These are phyloP conservation scores for Nemotelus nigrinus DNA, from an alignment of 2,888 invertebrate species.

Conservation along the genomic window DNA sequence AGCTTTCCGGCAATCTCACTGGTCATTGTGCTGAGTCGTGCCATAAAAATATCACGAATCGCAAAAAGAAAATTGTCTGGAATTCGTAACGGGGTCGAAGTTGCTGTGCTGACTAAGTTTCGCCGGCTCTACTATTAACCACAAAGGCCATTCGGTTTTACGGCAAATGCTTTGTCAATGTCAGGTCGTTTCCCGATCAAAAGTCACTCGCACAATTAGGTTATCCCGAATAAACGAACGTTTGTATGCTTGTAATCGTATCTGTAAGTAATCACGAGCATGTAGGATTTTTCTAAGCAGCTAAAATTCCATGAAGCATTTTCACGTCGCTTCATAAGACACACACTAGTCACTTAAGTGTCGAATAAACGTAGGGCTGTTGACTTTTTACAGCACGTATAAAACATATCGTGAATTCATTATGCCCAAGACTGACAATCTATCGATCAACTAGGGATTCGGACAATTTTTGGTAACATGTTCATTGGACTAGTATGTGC, in stretches of 20 bases:
- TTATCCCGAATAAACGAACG: too few relatives aligned
- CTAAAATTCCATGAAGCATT: background rate
- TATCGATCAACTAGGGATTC: constrained; percentile 30
- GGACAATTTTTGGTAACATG: background rate
- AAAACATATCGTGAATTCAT: constrained; percentile 19
- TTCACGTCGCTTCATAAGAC: background rate
- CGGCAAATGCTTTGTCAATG: constrained; percentile 6
- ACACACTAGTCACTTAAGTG: constrained; percentile 27
- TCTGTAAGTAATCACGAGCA: too few relatives aligned
- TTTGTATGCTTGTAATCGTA: too few relatives aligned
- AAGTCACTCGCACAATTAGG: background rate
- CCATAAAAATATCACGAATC: constrained; percentile 39
- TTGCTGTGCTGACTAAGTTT: background rate
- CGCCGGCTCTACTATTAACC: constrained; percentile 12
- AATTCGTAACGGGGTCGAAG: constrained; percentile 7
- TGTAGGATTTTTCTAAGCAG: too few relatives aligned
- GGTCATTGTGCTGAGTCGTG: constrained; percentile 24
- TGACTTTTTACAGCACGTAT: constrained; percentile 37
- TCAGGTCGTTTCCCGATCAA: background rate
- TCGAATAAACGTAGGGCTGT: constrained; percentile 32
- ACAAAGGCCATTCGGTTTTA: constrained; percentile 1
- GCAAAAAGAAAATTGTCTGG: constrained; percentile 20
- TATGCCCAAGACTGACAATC: constrained; percentile 10
- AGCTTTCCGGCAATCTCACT: constrained; percentile 28
- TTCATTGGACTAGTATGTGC: too few relatives aligned